Evolutionary conservation across 2,797 vertebrate species (phyloP).

Genomic region (Epinephelus coioides): DNA sequence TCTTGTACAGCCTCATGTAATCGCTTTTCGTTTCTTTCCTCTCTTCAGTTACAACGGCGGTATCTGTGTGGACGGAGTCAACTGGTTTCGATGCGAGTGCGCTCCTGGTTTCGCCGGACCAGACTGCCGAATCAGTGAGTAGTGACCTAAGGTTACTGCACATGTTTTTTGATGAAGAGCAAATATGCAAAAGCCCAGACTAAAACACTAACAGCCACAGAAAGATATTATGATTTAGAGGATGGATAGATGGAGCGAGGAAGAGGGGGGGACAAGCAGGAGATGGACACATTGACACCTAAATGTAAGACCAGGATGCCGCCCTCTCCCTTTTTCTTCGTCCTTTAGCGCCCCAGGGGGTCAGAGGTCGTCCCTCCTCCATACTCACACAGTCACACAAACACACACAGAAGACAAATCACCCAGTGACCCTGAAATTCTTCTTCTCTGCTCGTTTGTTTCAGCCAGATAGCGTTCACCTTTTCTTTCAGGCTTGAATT

Average conservation of each 20-base stretch:
- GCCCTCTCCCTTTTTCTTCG: slow-evolving; percentile 62
- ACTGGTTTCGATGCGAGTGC: slow-evolving; percentile 99
- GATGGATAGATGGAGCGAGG: slow-evolving; percentile 15
- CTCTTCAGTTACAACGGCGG: slow-evolving; percentile 94
- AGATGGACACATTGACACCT: slow-evolving; percentile 73
- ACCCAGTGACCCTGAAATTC: slow-evolving; percentile 84
- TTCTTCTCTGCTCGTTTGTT: slow-evolving; percentile 71
- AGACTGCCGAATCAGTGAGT: slow-evolving; percentile 99
- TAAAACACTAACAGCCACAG: neutral
- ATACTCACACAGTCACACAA: slow-evolving; percentile 75
- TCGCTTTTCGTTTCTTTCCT: slow-evolving; percentile 37
- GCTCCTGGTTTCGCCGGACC: slow-evolving; percentile 96
- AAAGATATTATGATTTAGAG: slow-evolving; percentile 36
- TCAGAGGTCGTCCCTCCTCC: slow-evolving; percentile 83
- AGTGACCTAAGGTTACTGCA: neutral
- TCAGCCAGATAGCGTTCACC: slow-evolving; percentile 66
- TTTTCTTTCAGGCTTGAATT: slow-evolving; percentile 69
- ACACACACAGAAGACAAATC: slow-evolving; percentile 83
- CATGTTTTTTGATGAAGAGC: neutral
- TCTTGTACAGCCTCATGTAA: slow-evolving; percentile 44
- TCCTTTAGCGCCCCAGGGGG: slow-evolving; percentile 67
- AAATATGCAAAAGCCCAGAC: neutral
- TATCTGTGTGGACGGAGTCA: slow-evolving; percentile 96
- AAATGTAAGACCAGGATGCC: slow-evolving; percentile 59
- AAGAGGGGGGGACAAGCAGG: slow-evolving; percentile 7